Evolutionary conservation across 2,113 vertebrate genomes (phyloP).

Genomic region (Thamnaconus septentrionalis): DNA sequence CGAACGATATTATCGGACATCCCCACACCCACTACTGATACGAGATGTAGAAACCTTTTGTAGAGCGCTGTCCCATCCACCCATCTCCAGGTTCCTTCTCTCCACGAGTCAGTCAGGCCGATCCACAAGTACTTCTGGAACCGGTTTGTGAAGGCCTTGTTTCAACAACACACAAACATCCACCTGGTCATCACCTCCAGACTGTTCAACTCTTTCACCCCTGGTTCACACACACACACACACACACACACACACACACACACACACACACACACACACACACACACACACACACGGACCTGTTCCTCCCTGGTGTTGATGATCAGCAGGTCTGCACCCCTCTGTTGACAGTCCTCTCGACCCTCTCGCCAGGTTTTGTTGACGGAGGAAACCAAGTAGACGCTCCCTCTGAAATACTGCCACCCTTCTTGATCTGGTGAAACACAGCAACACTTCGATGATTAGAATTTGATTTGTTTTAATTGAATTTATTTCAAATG

Average conservation of each 20-base stretch:
- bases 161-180: not conserved
- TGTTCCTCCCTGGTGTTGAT: conserved; percentile 46
- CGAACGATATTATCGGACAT: too few relatives aligned
- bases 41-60: not conserved
- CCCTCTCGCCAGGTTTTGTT: conserved; percentile 25
- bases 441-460: not conserved
- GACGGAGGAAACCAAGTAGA: conserved; percentile 21
- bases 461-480: not conserved
- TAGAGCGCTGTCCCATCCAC: not conserved
- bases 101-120: conserved; percentile 10
- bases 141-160: conserved; percentile 7
- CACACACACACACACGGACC: conserved; percentile 11
- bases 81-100: conserved; percentile 24
- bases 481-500: too few relatives aligned
- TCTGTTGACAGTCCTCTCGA: conserved; percentile 18
- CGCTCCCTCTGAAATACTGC: not conserved
- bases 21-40: not conserved
- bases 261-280: too few relatives aligned
- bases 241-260: too few relatives aligned
- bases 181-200: too few relatives aligned
- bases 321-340: conserved; percentile 34
- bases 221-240: too few relatives aligned
- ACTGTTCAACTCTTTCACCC: too few relatives aligned
- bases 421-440: not conserved
- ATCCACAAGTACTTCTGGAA: conserved; percentile 3